Evolutionary conservation across 1,140 invertebrate species (phyloP).

Genomic region (Propsilocerus akamusi): DNA sequence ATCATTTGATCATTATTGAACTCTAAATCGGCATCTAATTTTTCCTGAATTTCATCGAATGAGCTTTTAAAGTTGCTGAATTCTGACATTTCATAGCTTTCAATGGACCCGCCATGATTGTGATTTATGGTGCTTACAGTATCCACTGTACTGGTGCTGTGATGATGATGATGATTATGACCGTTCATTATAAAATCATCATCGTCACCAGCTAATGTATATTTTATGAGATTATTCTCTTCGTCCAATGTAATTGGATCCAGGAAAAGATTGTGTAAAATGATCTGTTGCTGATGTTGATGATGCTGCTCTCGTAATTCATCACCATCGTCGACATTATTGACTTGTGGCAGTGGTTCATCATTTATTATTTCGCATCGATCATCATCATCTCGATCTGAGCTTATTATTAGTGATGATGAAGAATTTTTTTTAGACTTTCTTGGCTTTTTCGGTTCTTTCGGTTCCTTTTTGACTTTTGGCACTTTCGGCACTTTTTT

Average conservation of each 20-base stretch:
- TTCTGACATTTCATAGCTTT: conserved; percentile 1
- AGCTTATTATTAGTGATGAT: background rate
- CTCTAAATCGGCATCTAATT: background rate
- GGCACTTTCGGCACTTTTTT: too few relatives aligned
- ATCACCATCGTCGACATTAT: background rate
- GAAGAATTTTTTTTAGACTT: background rate
- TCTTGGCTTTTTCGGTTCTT: background rate
- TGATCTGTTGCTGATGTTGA: background rate
- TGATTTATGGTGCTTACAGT: background rate
- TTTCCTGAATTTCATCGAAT: conserved; percentile 1
- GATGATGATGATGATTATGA: too few relatives aligned
- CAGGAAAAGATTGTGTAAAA: background rate
- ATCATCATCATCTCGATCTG: background rate
- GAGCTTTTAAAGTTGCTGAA: background rate
- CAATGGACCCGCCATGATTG: background rate
- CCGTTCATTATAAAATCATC: conserved; percentile 3
- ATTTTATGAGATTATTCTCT: conserved; percentile 1
- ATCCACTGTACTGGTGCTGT: too few relatives aligned
- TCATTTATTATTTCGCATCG: background rate
- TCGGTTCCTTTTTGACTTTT: background rate
- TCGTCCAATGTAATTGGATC: background rate
- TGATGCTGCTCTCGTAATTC: background rate
- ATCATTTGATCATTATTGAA: conserved; percentile 3
- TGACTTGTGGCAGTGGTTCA: background rate
- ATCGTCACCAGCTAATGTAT: conserved; percentile 3